Percentiles rank a stretch among this genome's conserved stretches.
phyloP scores from a whole-genome alignment of 2,888 invertebrate genomes.

The Lasioglossum pauxillum region DNA sequence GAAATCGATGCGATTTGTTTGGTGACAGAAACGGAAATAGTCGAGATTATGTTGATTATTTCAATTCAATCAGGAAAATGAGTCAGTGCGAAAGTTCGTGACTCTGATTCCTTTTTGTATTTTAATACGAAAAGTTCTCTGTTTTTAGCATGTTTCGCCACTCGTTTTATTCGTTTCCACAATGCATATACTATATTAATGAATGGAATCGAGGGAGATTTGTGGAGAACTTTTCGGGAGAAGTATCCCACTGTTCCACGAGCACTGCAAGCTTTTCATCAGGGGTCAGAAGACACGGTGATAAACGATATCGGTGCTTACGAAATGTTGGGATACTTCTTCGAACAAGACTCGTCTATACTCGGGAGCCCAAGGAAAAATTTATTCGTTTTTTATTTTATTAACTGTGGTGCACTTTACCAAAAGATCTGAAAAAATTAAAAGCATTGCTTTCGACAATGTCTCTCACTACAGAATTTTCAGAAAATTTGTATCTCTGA shows the following conservation, averaged over 20 bases:
- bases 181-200: background rate
- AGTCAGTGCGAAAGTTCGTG: too few relatives aligned
- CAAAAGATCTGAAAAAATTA: background rate
- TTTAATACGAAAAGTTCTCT: too few relatives aligned
- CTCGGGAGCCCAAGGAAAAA: background rate
- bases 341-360: background rate
- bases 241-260: background rate
- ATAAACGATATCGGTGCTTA: conserved; percentile 2
- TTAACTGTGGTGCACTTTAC: background rate
- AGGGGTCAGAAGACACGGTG: conserved; percentile 4
- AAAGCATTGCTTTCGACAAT: too few relatives aligned
- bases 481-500: background rate
- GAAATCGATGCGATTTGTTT: background rate
- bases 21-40: background rate
- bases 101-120: too few relatives aligned
- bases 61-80: background rate
- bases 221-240: background rate
- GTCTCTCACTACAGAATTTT: background rate
- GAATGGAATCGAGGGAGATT: background rate
- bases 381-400: background rate
- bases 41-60: background rate
- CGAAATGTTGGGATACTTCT: background rate
- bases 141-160: too few relatives aligned
- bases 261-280: background rate
- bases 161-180: too few relatives aligned